These are phyloP conservation scores for Tetheella fluctuosa DNA, from an alignment of 2,888 invertebrate species.

Conservation along the genomic window DNA sequence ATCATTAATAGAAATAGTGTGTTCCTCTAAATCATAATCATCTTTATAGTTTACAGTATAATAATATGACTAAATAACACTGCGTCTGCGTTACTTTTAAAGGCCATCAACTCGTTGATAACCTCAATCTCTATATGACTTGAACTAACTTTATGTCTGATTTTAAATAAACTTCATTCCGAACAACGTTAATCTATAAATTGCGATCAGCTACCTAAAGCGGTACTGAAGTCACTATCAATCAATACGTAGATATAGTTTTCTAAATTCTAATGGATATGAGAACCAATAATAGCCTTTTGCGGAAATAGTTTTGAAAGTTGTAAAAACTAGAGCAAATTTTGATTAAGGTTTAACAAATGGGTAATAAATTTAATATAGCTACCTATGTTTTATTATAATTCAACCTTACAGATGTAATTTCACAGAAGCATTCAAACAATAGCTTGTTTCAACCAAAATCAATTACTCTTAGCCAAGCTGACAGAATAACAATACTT, in stretches of 20 bases:
- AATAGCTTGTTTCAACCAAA: neutral
- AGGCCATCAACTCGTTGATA: constrained; percentile 8
- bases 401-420: neutral
- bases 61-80: no score
- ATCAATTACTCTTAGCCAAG: neutral
- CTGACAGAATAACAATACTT: neutral
- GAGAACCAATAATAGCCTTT: neutral
- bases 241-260: neutral
- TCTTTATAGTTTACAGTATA: neutral
- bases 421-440: neutral
- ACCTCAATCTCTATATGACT: constrained; percentile 9
- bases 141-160: neutral
- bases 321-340: neutral
- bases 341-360: neutral
- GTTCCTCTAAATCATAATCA: neutral
- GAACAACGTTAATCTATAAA: neutral
- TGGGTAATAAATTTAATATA: neutral
- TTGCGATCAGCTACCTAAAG: constrained; percentile 4
- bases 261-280: neutral
- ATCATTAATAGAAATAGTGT: neutral
- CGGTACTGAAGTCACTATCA: neutral
- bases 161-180: no score
- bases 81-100: constrained; percentile 1
- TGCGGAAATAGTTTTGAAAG: neutral
- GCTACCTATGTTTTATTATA: neutral